Conservation (phyloP, 1,140 invertebrate genomes). For the Propsilocerus akamusi region DNA sequence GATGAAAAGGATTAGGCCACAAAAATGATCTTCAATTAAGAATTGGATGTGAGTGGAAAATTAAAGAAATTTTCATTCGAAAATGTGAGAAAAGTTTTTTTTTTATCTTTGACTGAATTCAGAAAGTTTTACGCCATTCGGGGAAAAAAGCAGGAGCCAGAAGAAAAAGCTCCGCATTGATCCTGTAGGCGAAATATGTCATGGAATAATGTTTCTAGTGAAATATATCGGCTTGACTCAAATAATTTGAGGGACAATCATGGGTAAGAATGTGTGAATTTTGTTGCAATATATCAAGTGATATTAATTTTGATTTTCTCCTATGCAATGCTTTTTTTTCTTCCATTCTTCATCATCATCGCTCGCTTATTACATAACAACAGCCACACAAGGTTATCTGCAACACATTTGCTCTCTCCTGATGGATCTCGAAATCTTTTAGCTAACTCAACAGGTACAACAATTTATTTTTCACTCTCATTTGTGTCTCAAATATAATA, state of each 20-base stretch:
- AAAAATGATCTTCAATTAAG: not conserved
- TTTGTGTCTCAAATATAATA: not conserved
- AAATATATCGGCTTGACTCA: not conserved
- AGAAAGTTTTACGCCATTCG: not conserved
- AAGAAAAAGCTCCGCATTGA: not conserved
- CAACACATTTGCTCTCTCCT: conserved; percentile 57
- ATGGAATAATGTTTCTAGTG: conserved; percentile 2
- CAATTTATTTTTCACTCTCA: not conserved
- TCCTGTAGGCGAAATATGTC: not conserved
- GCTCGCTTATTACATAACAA: not conserved
- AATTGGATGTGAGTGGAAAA: not conserved
- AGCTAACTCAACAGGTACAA: conserved; percentile 35
- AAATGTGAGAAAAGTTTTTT: not conserved
- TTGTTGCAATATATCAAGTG: not conserved
- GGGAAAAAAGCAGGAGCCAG: not conserved
- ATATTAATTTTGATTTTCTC: not conserved
- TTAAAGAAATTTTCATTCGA: not conserved
- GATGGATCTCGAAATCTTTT: conserved; percentile 57
- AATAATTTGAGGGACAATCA: not conserved
- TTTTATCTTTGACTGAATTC: not conserved
- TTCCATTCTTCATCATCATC: not conserved
- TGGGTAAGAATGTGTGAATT: not conserved
- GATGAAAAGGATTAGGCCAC: not conserved
- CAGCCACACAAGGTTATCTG: conserved; percentile 31
- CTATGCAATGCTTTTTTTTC: not conserved